Evolutionary conservation across 2,113 vertebrate species (phyloP).

Genomic region (Entomyzon cyanotis): DNA sequence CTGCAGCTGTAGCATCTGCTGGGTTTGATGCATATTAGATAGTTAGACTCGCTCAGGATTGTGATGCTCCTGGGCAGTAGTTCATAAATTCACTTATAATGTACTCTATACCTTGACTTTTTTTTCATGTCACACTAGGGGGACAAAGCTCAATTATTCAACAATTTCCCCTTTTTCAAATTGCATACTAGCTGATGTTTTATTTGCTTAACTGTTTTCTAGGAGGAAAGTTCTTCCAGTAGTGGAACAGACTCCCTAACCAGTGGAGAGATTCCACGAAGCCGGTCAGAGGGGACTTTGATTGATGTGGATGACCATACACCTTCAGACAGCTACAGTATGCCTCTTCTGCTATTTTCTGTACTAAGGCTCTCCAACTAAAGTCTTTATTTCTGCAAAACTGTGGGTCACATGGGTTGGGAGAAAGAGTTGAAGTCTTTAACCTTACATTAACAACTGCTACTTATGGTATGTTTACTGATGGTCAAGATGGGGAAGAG

Average conservation of each 20-base stretch:
- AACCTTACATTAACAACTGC: background rate
- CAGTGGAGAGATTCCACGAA: constrained; percentile 74
- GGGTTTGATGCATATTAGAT: background rate
- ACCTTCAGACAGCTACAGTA: constrained; percentile 65
- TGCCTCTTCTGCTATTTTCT: constrained; percentile 66
- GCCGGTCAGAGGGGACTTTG: constrained; percentile 87
- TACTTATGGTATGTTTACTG: background rate
- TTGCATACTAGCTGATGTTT: background rate
- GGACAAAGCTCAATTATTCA: background rate
- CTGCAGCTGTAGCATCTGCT: background rate
- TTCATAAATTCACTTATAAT: background rate
- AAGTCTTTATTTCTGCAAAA: background rate
- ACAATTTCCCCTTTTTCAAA: background rate
- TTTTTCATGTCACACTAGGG: background rate
- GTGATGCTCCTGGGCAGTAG: background rate
- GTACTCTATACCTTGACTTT: background rate
- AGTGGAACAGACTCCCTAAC: constrained; percentile 64
- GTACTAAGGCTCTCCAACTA: background rate
- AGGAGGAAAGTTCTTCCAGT: constrained; percentile 83
- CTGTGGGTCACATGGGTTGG: background rate
- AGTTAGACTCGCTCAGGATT: background rate
- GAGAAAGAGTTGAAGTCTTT: background rate
- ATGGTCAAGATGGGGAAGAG: background rate
- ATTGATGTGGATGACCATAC: constrained; percentile 79
- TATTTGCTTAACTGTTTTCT: background rate